Percentiles rank a stretch among this genome's conserved stretches.
These are phyloP conservation scores for Caranx melampygus DNA, from an alignment of 2,113 vertebrate species.

Conservation along the genomic window DNA sequence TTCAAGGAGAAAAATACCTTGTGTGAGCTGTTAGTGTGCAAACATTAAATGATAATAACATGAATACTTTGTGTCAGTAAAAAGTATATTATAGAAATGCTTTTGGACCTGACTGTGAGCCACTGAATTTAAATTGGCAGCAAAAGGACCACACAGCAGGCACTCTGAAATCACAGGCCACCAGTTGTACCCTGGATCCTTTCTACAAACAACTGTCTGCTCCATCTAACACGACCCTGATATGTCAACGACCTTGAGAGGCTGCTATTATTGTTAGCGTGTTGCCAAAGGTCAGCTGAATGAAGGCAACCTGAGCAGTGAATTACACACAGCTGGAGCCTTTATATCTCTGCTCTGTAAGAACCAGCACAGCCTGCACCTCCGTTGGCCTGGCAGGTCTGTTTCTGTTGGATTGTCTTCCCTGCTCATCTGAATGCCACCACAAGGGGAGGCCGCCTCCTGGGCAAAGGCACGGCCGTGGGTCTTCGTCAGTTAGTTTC, in stretches of 20 bases:
- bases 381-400: too few species aligned
- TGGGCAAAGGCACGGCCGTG: too few species aligned
- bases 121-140: background rate
- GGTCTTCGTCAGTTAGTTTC: too few species aligned
- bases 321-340: background rate
- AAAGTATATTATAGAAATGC: background rate
- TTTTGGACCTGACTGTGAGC: background rate
- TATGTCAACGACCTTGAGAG: background rate
- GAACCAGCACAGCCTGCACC: background rate
- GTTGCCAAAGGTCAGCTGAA: slow-evolving; percentile 31
- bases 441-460: too few species aligned
- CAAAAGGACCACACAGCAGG: background rate
- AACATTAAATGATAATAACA: too few species aligned
- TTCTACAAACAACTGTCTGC: background rate
- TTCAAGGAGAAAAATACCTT: too few species aligned
- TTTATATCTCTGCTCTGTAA: background rate
- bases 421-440: too few species aligned
- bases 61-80: background rate
- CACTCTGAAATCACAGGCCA: background rate
- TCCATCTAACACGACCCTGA: background rate
- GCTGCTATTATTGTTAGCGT: background rate
- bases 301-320: background rate
- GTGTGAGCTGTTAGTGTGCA: too few species aligned
- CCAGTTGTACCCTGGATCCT: background rate
- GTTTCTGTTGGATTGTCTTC: too few species aligned